phyloP scores from a whole-genome alignment of 2,113 vertebrate genomes.

The Oncorhynchus masou region DNA sequence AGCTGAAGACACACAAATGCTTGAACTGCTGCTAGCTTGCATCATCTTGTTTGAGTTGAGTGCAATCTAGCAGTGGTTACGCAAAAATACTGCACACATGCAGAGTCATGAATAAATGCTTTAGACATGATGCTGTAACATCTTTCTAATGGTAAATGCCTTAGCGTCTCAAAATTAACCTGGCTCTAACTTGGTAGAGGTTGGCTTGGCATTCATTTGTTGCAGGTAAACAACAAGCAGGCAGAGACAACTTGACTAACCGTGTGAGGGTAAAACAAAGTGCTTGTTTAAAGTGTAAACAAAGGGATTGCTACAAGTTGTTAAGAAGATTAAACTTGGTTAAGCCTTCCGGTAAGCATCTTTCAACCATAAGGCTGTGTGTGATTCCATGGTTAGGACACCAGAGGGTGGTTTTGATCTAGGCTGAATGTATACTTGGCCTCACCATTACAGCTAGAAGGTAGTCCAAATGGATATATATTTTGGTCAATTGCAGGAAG shows the following conservation, averaged over 20 bases:
- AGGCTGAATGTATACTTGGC: neutral
- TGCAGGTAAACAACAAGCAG: neutral
- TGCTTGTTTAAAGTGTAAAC: conserved; percentile 9
- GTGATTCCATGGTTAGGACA: neutral
- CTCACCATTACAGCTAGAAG: neutral
- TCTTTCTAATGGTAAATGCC: neutral
- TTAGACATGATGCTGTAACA: neutral
- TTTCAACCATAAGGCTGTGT: neutral
- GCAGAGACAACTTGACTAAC: conserved; percentile 1
- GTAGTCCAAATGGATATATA: neutral
- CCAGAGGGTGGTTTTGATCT: conserved; percentile 27
- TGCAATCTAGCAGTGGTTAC: neutral
- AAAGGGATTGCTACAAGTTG: conserved; percentile 8
- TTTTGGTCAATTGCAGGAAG: no score
- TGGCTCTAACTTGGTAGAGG: neutral
- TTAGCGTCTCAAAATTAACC: neutral
- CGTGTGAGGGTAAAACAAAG: conserved; percentile 2
- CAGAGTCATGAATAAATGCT: neutral
- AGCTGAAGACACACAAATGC: no score
- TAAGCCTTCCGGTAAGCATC: neutral
- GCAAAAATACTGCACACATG: neutral
- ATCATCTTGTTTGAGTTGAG: neutral
- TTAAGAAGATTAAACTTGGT: conserved; percentile 20
- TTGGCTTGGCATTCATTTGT: neutral
- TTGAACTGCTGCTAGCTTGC: neutral